Evolutionary conservation across 2,797 vertebrate genomes (phyloP).

Genomic region (Hippopotamyrus pictus): DNA sequence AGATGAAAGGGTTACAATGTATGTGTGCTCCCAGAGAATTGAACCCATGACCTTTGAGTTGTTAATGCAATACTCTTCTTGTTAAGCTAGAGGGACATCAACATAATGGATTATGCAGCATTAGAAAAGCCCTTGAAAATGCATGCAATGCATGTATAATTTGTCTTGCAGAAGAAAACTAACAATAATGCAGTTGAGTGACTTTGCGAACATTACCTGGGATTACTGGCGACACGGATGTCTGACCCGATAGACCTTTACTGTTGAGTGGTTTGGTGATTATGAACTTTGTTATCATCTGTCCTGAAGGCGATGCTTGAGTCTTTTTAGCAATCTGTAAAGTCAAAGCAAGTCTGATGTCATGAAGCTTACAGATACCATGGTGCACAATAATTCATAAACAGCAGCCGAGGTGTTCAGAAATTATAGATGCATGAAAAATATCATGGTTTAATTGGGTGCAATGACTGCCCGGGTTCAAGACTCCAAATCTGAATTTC

Average conservation of each 20-base stretch:
- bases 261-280: constrained; percentile 96
- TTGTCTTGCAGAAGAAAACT: neutral
- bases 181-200: neutral
- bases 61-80: neutral
- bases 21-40: neutral
- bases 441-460: neutral
- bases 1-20: neutral
- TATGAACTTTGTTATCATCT: constrained; percentile 90
- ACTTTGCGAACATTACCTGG: constrained; percentile 59
- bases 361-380: neutral
- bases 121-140: neutral
- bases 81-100: neutral
- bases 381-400: neutral
- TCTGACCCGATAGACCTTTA: constrained; percentile 81
- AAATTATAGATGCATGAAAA: neutral
- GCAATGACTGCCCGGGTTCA: neutral
- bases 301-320: constrained; percentile 80
- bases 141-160: neutral
- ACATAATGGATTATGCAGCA: neutral
- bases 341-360: constrained; percentile 14
- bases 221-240: constrained; percentile 77
- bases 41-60: neutral
- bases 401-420: neutral
- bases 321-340: constrained; percentile 92
- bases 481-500: neutral